These are phyloP conservation scores for Epizoanthus fatuus DNA, from an alignment of 92 coral and sea anemone genomes.

Conservation along the genomic window DNA sequence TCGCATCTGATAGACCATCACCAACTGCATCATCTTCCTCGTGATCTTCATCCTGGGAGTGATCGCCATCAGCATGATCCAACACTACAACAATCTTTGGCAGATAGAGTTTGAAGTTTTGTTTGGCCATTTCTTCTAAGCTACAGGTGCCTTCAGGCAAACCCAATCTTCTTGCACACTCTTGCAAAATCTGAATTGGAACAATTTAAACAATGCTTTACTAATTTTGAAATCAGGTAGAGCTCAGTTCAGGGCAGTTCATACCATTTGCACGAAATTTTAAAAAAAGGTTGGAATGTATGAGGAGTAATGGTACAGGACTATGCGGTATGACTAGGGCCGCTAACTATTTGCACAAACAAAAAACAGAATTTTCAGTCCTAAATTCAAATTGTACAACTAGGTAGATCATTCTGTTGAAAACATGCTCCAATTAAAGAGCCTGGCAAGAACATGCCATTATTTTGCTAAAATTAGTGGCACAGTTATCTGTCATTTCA, in stretches of 20 bases:
- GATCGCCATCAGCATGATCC: conserved; percentile 1
- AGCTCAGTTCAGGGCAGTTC: conserved; percentile 1
- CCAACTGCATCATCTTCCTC: conserved; percentile 4
- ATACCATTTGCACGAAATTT: conserved; percentile 2
- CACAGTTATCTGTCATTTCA: not conserved
- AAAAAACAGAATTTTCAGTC: conserved; percentile 2
- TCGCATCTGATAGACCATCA: conserved; percentile 6
- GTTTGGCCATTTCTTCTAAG: conserved; percentile 14
- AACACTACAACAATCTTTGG: not conserved
- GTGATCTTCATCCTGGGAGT: not conserved
- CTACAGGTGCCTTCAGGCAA: conserved; percentile 4
- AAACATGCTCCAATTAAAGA: conserved; percentile 2
- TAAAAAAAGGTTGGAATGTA: conserved; percentile 3
- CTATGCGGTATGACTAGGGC: conserved; percentile 1
- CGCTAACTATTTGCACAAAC: conserved; percentile 12
- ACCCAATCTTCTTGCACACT: conserved; percentile 1
- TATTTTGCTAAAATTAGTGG: not conserved
- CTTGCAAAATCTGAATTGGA: conserved; percentile 16
- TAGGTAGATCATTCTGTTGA: not conserved
- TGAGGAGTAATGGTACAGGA: conserved; percentile 17
- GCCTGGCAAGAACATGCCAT: conserved; percentile 1
- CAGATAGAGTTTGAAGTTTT: conserved; percentile 6
- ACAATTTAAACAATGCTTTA: conserved; percentile 8
- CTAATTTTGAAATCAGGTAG: conserved; percentile 6
- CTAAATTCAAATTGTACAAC: not conserved